phyloP scores from a whole-genome alignment of 2,797 vertebrate species.

The Percopsis omiscomaycus region DNA sequence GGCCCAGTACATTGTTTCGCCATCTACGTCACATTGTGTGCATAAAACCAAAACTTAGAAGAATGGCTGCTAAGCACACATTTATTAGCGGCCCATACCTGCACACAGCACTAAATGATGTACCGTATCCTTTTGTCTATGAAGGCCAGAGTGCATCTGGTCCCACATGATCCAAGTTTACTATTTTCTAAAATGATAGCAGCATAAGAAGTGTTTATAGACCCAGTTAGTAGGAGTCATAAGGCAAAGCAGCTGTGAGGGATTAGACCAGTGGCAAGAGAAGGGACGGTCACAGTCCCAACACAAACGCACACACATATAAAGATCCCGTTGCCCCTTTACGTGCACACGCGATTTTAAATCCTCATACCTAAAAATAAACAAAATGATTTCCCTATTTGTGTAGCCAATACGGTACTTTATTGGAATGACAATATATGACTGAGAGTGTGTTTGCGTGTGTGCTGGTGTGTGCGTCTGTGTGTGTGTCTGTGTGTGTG shows the following conservation, averaged over 20 bases:
- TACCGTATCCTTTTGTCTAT: neutral
- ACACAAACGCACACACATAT: conserved; percentile 12
- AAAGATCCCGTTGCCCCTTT: conserved; percentile 28
- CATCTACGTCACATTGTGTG: too few species aligned
- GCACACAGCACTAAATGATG: too few species aligned
- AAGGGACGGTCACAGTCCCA: conserved; percentile 27
- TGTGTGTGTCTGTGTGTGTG: conserved; percentile 20
- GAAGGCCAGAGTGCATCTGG: too few species aligned
- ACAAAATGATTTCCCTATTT: conserved; percentile 48
- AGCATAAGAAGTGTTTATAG: conserved; percentile 26
- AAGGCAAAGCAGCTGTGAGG: conserved; percentile 46
- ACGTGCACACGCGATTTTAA: conserved; percentile 51
- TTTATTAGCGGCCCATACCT: too few species aligned
- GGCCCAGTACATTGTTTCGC: too few species aligned
- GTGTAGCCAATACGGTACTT: conserved; percentile 45
- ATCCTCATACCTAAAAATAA: conserved; percentile 63
- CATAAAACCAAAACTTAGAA: too few species aligned
- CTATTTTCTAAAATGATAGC: neutral
- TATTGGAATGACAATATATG: conserved; percentile 48
- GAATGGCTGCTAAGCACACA: too few species aligned
- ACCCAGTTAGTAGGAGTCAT: conserved; percentile 54
- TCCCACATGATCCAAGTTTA: too few species aligned
- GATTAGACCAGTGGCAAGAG: conserved; percentile 55
- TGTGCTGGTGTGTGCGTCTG: conserved; percentile 23
- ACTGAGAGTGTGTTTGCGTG: conserved; percentile 38